A percentile compares a stretch with the other conserved stretches of the same genome.
Evolutionary conservation across 2,113 vertebrate species (phyloP).

Genomic region (Rhea pennata): DNA sequence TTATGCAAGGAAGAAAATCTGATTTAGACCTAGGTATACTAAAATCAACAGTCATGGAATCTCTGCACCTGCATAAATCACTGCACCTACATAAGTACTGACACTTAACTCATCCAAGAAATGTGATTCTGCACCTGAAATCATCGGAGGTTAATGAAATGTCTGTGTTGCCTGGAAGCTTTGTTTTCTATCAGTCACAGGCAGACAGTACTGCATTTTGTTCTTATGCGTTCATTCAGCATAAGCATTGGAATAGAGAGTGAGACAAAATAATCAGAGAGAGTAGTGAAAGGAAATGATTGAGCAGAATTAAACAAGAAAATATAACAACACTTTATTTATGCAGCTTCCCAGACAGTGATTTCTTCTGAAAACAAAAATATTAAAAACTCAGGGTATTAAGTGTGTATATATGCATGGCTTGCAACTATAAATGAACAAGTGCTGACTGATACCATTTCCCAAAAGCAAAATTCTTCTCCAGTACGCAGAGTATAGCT

Average conservation of each 20-base stretch:
- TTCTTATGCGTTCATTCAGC: slow-evolving; percentile 43
- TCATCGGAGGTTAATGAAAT: slow-evolving; percentile 52
- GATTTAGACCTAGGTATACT: slow-evolving; percentile 17
- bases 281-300: slow-evolving; percentile 10
- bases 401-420: background rate
- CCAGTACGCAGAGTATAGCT: background rate
- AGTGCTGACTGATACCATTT: background rate
- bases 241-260: background rate
- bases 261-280: background rate
- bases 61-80: slow-evolving; percentile 30
- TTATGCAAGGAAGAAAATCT: background rate
- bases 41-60: slow-evolving; percentile 38
- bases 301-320: slow-evolving; percentile 5
- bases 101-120: slow-evolving; percentile 41
- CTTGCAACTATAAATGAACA: background rate
- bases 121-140: slow-evolving; percentile 57
- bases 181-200: slow-evolving; percentile 53
- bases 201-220: slow-evolving; percentile 10
- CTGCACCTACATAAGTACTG: slow-evolving; percentile 42
- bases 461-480: background rate
- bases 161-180: slow-evolving; percentile 41
- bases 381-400: background rate
- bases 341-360: background rate
- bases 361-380: background rate
- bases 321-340: background rate